Evolutionary conservation across 2,888 invertebrate species (phyloP), one percentile per base, ranked within the genome.

Genomic region (Idaea straminata): DNA sequence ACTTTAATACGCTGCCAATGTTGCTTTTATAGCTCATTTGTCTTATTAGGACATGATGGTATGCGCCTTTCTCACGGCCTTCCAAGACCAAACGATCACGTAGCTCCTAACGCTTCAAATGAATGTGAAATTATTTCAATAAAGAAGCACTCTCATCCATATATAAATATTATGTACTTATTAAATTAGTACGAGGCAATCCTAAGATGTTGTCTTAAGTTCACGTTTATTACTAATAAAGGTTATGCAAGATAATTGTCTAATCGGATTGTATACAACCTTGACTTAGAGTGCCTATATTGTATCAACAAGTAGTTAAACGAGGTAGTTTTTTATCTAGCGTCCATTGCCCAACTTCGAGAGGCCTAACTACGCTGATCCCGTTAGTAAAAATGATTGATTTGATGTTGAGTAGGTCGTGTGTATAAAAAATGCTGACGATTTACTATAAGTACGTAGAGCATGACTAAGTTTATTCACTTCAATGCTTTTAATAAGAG

Each of bases 231-330:
- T 61, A 15, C 16, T 16, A 3, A 16, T 6, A 6, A 5, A 35
- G 15, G 38, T 5, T 25, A 35, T 61, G 58, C 38, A 62, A 64
- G 64, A 66, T 15, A 64, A 69, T 69, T 65, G 61, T 65, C 61
- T 69, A 70, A 72, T 72, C 65, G 69, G 68, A 73, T 73, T 71
- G 72, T 62, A 70, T 57, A 25, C 47, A 69, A 67, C 70, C 65
- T 68, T 70, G 66, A 71, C 69, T 66, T 65, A 66, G 25, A 25
- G 47, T 47, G 47, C 47, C 47, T 10, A 47, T 47, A 7, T 47
- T 13, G 47, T 47, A 10, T 13, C 47, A 47, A 47, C 10, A 47
- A 47, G 47, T 10, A 4, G 47, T 13, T 13, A 13, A 10, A 13
- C 10, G 47, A 10, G 47, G 47, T 47, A 47, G 6, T 13, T 72